phyloP scores from a whole-genome alignment of 2,797 vertebrate species.

The Aeoliscus strigatus region DNA sequence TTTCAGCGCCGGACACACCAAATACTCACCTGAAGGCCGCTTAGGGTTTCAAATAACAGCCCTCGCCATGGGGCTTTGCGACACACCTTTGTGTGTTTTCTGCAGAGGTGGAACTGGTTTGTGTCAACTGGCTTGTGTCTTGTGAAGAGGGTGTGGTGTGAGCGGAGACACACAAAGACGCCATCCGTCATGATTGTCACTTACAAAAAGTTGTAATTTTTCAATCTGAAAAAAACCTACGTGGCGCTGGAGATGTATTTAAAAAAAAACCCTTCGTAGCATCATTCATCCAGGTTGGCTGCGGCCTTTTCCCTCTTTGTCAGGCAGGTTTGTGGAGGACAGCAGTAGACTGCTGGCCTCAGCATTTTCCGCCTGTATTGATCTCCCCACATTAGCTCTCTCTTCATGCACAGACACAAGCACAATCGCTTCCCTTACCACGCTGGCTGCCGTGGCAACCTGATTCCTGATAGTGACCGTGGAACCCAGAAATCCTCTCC shows the following conservation, averaged over 20 bases:
- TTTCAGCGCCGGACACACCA: slow-evolving; percentile 45
- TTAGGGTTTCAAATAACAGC: slow-evolving; percentile 72
- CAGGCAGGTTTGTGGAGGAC: slow-evolving; percentile 71
- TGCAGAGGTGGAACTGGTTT: slow-evolving; percentile 69
- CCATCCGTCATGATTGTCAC: too few relatives aligned
- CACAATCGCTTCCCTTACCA: slow-evolving; percentile 72
- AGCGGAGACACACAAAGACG: too few relatives aligned
- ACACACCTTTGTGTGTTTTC: slow-evolving; percentile 74
- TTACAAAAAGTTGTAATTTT: neutral
- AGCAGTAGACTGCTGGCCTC: slow-evolving; percentile 74
- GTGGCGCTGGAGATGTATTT: neutral
- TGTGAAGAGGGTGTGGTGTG: slow-evolving; percentile 52
- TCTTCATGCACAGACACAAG: slow-evolving; percentile 73
- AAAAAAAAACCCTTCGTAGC: slow-evolving; percentile 25
- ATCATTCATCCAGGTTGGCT: slow-evolving; percentile 49
- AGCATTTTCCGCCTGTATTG: slow-evolving; percentile 77
- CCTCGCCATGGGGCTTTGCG: slow-evolving; percentile 43
- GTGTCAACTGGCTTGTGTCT: slow-evolving; percentile 53
- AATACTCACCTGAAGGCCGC: slow-evolving; percentile 66
- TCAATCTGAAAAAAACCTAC: slow-evolving; percentile 1
- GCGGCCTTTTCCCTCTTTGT: slow-evolving; percentile 64
- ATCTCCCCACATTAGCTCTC: slow-evolving; percentile 75
- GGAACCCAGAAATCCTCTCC: slow-evolving; percentile 51
- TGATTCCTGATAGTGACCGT: slow-evolving; percentile 62
- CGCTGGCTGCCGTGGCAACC: slow-evolving; percentile 72